These are phyloP conservation scores for Salarias fasciatus DNA, from an alignment of 2,797 vertebrate genomes.

Conservation along the genomic window DNA sequence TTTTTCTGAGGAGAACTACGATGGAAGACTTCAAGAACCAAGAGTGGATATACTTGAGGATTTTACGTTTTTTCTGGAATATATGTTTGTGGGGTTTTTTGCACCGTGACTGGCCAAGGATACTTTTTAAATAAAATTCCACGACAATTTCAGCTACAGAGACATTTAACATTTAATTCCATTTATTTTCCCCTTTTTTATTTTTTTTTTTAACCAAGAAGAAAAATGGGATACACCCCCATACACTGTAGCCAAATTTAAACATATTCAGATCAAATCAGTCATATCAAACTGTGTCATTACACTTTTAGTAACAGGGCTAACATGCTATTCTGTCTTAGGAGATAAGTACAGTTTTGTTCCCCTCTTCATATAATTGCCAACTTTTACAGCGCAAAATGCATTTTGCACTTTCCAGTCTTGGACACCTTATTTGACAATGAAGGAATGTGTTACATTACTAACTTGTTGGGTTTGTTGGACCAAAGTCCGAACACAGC, in stretches of 20 bases:
- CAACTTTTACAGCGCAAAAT: conserved; percentile 39
- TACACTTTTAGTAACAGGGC: conserved; percentile 48
- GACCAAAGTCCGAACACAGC: conserved; percentile 64
- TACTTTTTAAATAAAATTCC: too few relatives aligned
- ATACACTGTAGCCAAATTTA: conserved; percentile 8
- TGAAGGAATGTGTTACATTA: conserved; percentile 59
- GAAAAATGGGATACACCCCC: conserved; percentile 9
- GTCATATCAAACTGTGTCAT: conserved; percentile 36
- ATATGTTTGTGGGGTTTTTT: too few relatives aligned
- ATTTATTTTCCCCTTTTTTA: conserved; percentile 13
- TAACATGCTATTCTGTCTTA: conserved; percentile 31
- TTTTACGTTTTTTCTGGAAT: too few relatives aligned
- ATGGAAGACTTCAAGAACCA: too few relatives aligned
- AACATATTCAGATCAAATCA: conserved; percentile 25
- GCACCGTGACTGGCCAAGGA: too few relatives aligned
- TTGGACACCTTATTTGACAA: conserved; percentile 60
- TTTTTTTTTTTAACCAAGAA: conserved; percentile 35
- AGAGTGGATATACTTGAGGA: too few relatives aligned
- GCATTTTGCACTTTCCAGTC: conserved; percentile 69
- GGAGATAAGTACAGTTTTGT: conserved; percentile 3
- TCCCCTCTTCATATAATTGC: conserved; percentile 19
- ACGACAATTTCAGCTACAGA: conserved; percentile 45
- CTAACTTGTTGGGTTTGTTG: conserved; percentile 52
- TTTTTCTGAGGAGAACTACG: too few relatives aligned
- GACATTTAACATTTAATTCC: conserved; percentile 19